Evolutionary conservation across 1,140 invertebrate species (phyloP).

Genomic region (Dinothrombium tinctorium): DNA sequence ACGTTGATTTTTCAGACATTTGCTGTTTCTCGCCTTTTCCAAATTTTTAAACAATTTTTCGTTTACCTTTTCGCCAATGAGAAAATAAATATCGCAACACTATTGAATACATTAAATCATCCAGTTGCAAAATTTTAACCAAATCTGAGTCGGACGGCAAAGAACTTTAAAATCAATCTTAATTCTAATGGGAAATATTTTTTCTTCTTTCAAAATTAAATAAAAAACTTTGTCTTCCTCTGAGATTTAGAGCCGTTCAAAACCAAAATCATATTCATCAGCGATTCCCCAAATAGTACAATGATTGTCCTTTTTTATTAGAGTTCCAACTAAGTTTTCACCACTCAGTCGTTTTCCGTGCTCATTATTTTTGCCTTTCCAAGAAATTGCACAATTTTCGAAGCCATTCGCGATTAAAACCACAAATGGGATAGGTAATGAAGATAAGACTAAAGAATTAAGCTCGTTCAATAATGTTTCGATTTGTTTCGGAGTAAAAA

Average conservation of each 20-base stretch:
- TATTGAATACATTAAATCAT: no score
- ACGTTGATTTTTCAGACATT: no score
- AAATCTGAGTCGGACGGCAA: no score
- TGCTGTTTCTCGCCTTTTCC: no score
- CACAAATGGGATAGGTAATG: not conserved
- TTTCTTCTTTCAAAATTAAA: no score
- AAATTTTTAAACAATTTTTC: no score
- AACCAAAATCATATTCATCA: not conserved
- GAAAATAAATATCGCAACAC: no score
- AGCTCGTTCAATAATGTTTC: not conserved
- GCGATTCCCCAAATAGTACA: not conserved
- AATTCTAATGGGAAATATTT: no score
- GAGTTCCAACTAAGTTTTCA: not conserved
- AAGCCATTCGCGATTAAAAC: not conserved
- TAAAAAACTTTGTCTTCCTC: no score
- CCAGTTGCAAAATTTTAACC: no score
- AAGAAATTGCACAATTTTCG: not conserved
- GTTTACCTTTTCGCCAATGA: no score
- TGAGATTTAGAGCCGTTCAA: not conserved
- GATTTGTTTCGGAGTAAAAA: not conserved
- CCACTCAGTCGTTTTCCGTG: not conserved
- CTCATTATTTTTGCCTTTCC: not conserved
- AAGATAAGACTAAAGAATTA: not conserved
- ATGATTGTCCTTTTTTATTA: not conserved
- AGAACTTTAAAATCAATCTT: no score